phyloP scores from a whole-genome alignment of 2,888 invertebrate genomes.

The Lasioglossum oenotherae region DNA sequence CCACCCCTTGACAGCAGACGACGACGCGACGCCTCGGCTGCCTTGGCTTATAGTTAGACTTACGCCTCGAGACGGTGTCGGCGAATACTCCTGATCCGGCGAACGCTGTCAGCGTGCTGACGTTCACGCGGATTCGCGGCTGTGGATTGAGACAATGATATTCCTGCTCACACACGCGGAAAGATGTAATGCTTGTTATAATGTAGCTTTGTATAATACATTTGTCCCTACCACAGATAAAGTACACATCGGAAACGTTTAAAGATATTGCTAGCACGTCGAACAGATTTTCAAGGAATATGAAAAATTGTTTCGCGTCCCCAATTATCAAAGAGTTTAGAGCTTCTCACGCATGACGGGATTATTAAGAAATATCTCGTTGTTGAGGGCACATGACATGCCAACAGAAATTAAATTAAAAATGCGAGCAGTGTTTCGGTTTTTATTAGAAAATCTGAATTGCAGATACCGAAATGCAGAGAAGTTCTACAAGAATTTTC shows the following conservation, averaged over 20 bases:
- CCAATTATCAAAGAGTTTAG: background rate
- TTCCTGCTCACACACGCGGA: background rate
- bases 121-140: background rate
- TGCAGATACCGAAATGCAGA: conserved; percentile 8
- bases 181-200: background rate
- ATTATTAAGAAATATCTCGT: background rate
- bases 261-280: no score
- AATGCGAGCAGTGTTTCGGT: background rate
- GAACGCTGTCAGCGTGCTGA: background rate
- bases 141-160: background rate
- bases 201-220: background rate
- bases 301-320: background rate
- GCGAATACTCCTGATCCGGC: background rate
- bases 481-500: conserved; percentile 29
- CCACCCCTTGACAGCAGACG: conserved; percentile 7
- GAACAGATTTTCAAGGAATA: background rate
- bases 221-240: no score
- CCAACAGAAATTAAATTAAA: background rate
- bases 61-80: background rate
- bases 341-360: background rate
- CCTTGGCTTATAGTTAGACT: conserved; percentile 6
- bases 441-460: conserved; percentile 24
- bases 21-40: background rate
- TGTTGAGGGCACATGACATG: background rate
- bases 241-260: no score